These are phyloP conservation scores for Perca schrenkii DNA, from an alignment of 2,113 vertebrate species.

Conservation along the genomic window DNA sequence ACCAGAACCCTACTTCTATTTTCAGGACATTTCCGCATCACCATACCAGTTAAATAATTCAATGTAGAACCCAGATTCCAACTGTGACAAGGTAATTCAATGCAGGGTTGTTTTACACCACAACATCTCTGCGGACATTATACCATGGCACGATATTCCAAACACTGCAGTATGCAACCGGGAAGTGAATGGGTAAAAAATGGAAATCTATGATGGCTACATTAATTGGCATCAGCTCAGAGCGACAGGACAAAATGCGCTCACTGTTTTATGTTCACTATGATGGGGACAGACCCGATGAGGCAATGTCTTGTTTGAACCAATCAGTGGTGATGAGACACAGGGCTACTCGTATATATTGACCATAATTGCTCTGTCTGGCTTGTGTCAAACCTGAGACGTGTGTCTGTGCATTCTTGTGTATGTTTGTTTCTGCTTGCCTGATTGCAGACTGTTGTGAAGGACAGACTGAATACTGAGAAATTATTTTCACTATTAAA, in stretches of 20 bases:
- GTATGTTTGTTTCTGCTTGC: conserved; percentile 36
- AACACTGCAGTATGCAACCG: conserved; percentile 12
- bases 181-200: conserved; percentile 25
- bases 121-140: conserved; percentile 21
- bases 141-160: conserved; percentile 22
- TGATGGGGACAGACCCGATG: conserved; percentile 59
- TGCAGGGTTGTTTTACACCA: conserved; percentile 12
- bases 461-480: neutral
- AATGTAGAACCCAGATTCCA: conserved; percentile 6
- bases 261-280: conserved; percentile 53
- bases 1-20: neutral
- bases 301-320: conserved; percentile 70
- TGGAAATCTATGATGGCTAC: conserved; percentile 28
- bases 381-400: conserved; percentile 63
- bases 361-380: conserved; percentile 71
- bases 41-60: conserved; percentile 24
- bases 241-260: conserved; percentile 22
- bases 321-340: conserved; percentile 74
- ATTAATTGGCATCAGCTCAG: conserved; percentile 41
- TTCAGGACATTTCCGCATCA: conserved; percentile 26
- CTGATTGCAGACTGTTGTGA: conserved; percentile 9
- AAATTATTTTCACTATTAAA: conserved; percentile 31
- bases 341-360: conserved; percentile 58
- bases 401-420: neutral
- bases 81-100: conserved; percentile 27